A percentile compares a stretch with the other conserved stretches of the same genome.
Evolutionary conservation across 2,113 vertebrate genomes (phyloP).

Genomic region (Chaetops frenatus): DNA sequence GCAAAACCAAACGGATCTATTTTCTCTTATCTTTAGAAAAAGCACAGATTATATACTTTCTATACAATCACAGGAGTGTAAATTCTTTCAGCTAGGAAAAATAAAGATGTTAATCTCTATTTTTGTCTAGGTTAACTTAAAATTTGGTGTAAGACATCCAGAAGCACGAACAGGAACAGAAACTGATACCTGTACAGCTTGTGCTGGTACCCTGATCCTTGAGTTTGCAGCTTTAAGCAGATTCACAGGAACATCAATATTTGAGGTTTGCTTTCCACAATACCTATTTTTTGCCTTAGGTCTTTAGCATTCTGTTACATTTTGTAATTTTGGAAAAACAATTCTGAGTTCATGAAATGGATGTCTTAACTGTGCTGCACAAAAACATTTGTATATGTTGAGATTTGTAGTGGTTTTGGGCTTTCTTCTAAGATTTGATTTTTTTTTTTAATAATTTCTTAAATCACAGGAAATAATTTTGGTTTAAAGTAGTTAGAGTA

Average conservation of each 20-base stretch:
- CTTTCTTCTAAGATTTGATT: neutral
- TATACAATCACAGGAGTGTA: neutral
- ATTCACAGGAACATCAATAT: conserved; percentile 91
- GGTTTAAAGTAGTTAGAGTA: neutral
- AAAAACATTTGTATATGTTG: neutral
- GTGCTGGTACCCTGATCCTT: conserved; percentile 95
- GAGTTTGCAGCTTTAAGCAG: conserved; percentile 98
- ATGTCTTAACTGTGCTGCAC: neutral
- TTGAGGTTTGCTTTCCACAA: conserved; percentile 84
- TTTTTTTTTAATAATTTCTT: neutral
- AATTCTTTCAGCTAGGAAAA: neutral
- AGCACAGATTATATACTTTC: neutral
- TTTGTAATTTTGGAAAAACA: neutral
- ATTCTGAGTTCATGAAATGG: neutral
- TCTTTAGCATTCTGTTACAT: neutral
- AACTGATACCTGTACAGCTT: conserved; percentile 96
- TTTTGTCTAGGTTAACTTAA: conserved; percentile 87
- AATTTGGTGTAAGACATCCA: conserved; percentile 88
- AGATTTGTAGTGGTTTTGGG: neutral
- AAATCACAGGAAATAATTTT: neutral
- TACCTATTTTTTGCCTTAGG: neutral
- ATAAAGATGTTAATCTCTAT: neutral
- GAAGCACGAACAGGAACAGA: conserved; percentile 94
- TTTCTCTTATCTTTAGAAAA: neutral
- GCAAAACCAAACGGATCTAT: neutral